Conservation (phyloP, 2,888 invertebrate genomes). For the Platynereis dumerilii region DNA sequence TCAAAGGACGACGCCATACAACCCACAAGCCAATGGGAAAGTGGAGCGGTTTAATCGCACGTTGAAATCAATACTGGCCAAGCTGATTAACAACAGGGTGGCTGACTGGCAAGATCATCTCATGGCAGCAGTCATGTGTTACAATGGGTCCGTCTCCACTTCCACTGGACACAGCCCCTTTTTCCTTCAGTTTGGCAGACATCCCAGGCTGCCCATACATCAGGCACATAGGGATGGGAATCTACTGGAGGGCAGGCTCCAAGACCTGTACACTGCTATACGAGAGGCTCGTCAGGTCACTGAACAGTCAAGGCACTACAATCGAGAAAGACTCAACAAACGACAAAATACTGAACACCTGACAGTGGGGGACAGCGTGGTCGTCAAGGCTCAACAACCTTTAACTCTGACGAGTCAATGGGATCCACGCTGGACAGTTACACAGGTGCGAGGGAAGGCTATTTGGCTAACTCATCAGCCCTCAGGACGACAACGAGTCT, state of each 20-base stretch:
- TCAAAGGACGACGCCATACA: too few relatives aligned
- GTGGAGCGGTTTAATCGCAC: neutral
- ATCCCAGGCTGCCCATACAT: neutral
- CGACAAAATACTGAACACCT: neutral
- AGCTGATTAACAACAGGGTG: too few relatives aligned
- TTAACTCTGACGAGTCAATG: too few relatives aligned
- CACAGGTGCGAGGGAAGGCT: too few relatives aligned
- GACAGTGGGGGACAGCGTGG: neutral
- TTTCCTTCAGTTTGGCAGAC: neutral
- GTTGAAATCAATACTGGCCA: too few relatives aligned
- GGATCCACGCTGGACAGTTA: neutral
- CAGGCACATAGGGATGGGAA: neutral
- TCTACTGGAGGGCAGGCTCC: neutral
- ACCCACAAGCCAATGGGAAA: too few relatives aligned
- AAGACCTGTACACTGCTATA: neutral
- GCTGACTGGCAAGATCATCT: neutral
- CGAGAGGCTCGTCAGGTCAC: neutral
- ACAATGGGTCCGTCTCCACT: neutral
- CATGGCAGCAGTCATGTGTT: neutral
- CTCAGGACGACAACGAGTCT: too few relatives aligned
- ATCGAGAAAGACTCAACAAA: neutral
- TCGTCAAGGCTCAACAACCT: neutral
- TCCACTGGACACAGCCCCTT: neutral
- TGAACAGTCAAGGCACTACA: neutral
- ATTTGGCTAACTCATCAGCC: too few relatives aligned